Evolutionary conservation across 1,140 invertebrate genomes (phyloP).

Genomic region (Manduca sexta): DNA sequence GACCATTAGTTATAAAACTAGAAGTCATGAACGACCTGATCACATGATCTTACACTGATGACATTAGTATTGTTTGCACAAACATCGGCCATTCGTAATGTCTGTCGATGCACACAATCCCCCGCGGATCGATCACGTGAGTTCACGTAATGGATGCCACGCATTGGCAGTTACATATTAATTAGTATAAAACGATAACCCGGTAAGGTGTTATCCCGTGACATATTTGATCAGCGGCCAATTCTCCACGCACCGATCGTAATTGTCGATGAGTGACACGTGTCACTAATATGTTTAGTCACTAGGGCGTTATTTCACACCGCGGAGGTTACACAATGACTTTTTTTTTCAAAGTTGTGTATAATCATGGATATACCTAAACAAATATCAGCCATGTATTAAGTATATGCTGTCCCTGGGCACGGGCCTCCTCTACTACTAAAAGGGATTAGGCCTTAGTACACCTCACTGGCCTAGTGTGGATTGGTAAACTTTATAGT

Average conservation of each 20-base stretch:
- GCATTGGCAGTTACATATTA: constrained; percentile 2
- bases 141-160: neutral
- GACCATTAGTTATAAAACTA: too few relatives aligned
- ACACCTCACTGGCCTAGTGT: too few relatives aligned
- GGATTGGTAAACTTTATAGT: too few relatives aligned
- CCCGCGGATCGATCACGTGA: neutral
- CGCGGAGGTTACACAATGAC: too few relatives aligned
- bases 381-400: too few relatives aligned
- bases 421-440: too few relatives aligned
- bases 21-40: too few relatives aligned
- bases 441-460: too few relatives aligned
- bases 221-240: constrained; percentile 25
- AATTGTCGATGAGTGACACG: constrained; percentile 18
- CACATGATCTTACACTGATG: too few relatives aligned
- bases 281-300: constrained; percentile 1
- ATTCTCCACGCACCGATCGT: constrained; percentile 7
- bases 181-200: constrained; percentile 10
- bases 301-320: neutral
- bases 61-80: neutral
- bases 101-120: neutral
- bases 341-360: too few relatives aligned
- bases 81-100: constrained; percentile 2
- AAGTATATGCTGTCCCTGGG: too few relatives aligned
- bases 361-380: too few relatives aligned
- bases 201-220: constrained; percentile 18